Evolutionary conservation across 2,797 vertebrate species (phyloP).

Genomic region (Anas bahamensis): DNA sequence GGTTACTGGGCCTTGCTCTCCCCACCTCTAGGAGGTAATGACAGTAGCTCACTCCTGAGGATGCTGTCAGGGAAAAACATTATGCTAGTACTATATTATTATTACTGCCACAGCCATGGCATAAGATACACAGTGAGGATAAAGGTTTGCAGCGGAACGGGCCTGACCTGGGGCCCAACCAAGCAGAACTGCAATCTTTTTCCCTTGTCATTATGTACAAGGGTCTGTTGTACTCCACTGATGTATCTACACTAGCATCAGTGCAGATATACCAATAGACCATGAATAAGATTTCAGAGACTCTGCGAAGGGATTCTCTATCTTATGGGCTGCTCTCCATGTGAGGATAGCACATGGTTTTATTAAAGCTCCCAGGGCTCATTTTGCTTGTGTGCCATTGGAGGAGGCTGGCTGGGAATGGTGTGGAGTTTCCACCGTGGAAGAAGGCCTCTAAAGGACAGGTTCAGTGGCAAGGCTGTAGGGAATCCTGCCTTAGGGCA

Average conservation of each 20-base stretch:
- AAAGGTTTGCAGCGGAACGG: not conserved
- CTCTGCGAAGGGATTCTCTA: constrained; percentile 18
- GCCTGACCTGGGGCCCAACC: not conserved
- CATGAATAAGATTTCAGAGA: constrained; percentile 2
- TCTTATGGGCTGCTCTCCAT: constrained; percentile 43
- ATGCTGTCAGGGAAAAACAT: not conserved
- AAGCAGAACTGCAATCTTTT: not conserved
- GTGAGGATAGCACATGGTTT: rapidly evolving
- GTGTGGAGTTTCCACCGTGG: rapidly evolving
- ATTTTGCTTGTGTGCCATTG: not conserved
- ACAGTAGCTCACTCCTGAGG: not conserved
- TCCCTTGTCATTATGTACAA: not conserved
- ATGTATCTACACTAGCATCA: not conserved
- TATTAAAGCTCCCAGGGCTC: not conserved
- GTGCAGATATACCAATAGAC: not conserved
- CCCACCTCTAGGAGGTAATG: not conserved
- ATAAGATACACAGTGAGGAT: not conserved
- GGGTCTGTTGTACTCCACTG: not conserved
- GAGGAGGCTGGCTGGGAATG: not conserved
- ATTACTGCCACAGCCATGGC: not conserved
- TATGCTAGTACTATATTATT: not conserved
- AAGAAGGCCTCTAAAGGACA: not conserved
- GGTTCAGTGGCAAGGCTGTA: not conserved
- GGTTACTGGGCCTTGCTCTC: not conserved
- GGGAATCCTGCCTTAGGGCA: not conserved